phyloP scores from a whole-genome alignment of 2,113 vertebrate species.

The Cebus imitator region DNA sequence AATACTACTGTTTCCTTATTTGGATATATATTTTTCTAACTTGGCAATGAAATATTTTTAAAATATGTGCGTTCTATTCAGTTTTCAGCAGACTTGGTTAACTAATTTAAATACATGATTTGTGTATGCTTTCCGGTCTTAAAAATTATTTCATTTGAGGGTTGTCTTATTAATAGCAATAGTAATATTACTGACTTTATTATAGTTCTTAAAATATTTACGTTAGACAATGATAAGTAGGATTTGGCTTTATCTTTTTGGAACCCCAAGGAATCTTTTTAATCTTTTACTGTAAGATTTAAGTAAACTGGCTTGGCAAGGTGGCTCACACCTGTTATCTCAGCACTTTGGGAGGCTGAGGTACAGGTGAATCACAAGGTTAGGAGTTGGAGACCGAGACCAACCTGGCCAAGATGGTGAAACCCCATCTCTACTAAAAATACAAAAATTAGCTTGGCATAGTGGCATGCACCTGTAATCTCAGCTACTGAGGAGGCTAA shows the following conservation, averaged over 20 bases:
- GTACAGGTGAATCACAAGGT: too few relatives aligned
- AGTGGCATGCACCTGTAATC: too few relatives aligned
- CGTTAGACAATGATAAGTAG: background rate
- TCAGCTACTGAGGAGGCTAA: too few relatives aligned
- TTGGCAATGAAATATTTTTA: background rate
- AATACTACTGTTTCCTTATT: background rate
- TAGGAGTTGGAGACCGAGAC: too few relatives aligned
- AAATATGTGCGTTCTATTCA: background rate
- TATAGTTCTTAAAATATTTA: constrained; percentile 14
- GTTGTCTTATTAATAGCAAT: background rate
- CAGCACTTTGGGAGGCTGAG: too few relatives aligned
- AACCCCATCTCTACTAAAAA: too few relatives aligned
- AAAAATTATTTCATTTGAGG: constrained; percentile 37
- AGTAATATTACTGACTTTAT: constrained; percentile 4
- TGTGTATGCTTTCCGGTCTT: background rate
- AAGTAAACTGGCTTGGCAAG: background rate
- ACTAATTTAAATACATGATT: constrained; percentile 24
- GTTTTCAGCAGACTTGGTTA: background rate
- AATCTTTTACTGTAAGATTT: constrained; percentile 64
- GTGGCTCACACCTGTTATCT: too few relatives aligned
- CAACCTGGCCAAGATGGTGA: too few relatives aligned
- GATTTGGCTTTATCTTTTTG: constrained; percentile 63
- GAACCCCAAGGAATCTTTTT: constrained; percentile 47
- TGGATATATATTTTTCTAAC: background rate
- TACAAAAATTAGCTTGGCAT: too few relatives aligned